Evolutionary conservation across 1,140 invertebrate genomes (phyloP).

Genomic region (Diorhabda carinulata): DNA sequence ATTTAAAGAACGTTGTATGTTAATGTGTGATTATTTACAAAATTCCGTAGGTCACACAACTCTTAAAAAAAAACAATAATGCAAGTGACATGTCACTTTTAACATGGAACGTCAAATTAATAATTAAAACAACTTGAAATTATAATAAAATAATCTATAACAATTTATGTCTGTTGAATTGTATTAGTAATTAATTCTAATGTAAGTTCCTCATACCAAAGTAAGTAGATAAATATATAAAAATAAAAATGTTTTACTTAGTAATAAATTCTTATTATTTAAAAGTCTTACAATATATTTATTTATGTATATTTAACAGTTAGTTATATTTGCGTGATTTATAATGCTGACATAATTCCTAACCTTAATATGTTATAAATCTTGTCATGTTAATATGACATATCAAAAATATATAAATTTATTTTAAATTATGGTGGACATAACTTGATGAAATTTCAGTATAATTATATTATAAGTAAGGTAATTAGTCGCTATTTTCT

Average conservation of each 20-base stretch:
- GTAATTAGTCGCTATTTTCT: neutral
- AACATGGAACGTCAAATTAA: neutral
- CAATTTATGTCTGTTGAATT: neutral
- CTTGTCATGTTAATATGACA: neutral
- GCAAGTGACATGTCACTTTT: neutral
- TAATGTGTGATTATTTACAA: no score
- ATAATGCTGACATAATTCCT: neutral
- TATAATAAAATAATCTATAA: neutral
- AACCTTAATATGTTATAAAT: neutral
- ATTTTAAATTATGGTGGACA: neutral
- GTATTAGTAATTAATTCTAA: neutral
- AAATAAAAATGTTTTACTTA: no score
- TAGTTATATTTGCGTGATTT: neutral
- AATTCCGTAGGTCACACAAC: no score
- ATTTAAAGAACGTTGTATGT: no score
- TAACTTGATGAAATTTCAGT: neutral
- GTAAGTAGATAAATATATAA: no score
- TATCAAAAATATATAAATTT: slow-evolving; percentile 1
- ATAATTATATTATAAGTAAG: neutral
- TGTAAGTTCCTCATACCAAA: no score
- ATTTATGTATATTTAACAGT: no score
- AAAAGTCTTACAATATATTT: no score
- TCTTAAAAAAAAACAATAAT: neutral
- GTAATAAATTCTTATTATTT: no score
- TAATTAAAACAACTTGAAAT: neutral